Evolutionary conservation across 2,888 invertebrate species (phyloP).

Genomic region (Volucella inanis): DNA sequence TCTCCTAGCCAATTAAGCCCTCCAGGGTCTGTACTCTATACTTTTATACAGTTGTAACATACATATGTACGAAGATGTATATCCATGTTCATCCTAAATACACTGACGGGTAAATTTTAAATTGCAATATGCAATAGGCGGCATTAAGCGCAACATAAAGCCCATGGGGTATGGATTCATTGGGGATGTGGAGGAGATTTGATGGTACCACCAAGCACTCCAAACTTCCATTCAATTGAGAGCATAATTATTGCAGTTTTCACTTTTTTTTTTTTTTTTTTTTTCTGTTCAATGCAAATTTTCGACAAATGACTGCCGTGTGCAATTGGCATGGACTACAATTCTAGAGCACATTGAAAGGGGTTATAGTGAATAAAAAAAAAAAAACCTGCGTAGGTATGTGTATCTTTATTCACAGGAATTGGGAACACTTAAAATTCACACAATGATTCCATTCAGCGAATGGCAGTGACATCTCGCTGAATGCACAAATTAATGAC

Average conservation of each 20-base stretch:
- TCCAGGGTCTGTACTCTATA: constrained; percentile 14
- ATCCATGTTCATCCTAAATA: constrained; percentile 32
- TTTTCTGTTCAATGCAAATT: constrained; percentile 9
- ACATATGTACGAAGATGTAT: neutral
- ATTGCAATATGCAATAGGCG: constrained; percentile 30
- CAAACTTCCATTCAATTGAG: constrained; percentile 42
- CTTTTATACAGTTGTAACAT: too few relatives aligned
- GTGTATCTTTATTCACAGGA: too few relatives aligned
- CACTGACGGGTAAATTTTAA: constrained; percentile 24
- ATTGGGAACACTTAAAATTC: constrained; percentile 55
- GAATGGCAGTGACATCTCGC: constrained; percentile 65
- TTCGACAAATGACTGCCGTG: constrained; percentile 31
- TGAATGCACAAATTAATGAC: constrained; percentile 68
- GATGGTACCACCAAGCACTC: neutral
- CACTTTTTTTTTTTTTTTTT: constrained; percentile 19
- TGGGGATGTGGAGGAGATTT: neutral
- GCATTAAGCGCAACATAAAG: constrained; percentile 8
- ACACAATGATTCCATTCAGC: constrained; percentile 54
- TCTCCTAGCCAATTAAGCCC: constrained; percentile 45
- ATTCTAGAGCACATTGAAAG: neutral
- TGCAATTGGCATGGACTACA: constrained; percentile 12
- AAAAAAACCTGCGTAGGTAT: neutral
- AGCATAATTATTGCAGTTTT: constrained; percentile 53
- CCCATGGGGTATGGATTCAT: neutral
- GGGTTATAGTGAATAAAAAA: neutral